Evolutionary conservation across 2,113 vertebrate genomes (phyloP).

Genomic region (Cricetomys ansorgei): DNA sequence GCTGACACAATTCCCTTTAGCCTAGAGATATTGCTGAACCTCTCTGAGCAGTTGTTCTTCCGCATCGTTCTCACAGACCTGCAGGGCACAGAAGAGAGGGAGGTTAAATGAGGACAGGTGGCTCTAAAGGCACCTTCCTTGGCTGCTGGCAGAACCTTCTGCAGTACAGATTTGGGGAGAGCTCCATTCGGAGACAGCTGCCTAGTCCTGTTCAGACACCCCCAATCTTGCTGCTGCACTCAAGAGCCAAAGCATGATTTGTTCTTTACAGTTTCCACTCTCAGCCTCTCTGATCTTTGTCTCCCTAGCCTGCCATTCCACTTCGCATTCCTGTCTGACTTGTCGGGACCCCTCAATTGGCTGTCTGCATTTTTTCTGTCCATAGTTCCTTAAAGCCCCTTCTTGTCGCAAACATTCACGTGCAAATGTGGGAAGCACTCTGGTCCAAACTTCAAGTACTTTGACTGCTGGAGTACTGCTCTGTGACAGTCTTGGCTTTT

Average conservation of each 20-base stretch:
- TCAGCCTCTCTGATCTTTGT: not conserved
- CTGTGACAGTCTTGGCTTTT: conserved; percentile 55
- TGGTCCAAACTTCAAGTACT: conserved; percentile 33
- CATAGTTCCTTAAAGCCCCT: not conserved
- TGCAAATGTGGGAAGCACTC: not conserved
- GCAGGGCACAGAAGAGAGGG: not conserved
- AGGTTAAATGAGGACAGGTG: conserved; percentile 46
- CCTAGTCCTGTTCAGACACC: not conserved
- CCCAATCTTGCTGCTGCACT: not conserved
- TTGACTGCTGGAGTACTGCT: conserved; percentile 27
- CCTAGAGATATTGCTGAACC: not conserved
- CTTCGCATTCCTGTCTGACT: conserved; percentile 35
- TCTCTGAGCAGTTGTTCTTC: not conserved
- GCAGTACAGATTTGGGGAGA: conserved; percentile 34
- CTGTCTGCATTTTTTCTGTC: conserved; percentile 33
- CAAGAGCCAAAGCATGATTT: not conserved
- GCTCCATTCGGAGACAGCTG: not conserved
- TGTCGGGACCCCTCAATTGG: not conserved
- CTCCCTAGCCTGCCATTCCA: not conserved
- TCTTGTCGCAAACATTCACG: not conserved
- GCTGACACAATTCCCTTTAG: not conserved
- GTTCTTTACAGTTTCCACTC: not conserved
- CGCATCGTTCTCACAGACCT: not conserved
- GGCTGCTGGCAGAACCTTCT: conserved; percentile 26
- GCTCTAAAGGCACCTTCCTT: conserved; percentile 39